Conservation (phyloP, 2,797 vertebrate genomes). For the Pseudotriccus pelzelni region DNA sequence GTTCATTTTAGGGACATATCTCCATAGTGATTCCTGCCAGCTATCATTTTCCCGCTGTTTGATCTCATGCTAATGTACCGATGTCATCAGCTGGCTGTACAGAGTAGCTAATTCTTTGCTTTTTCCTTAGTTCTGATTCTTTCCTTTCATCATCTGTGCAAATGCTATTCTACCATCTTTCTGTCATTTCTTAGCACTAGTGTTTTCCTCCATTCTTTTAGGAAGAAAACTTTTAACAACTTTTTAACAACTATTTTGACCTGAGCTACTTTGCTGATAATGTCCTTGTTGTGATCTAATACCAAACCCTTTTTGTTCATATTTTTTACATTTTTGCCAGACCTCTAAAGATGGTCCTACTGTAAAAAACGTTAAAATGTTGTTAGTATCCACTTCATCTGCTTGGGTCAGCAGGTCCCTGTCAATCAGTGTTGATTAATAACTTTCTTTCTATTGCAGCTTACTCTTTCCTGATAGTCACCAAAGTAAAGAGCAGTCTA, state of each 20-base stretch:
- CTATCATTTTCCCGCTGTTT: not conserved
- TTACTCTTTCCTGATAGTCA: not conserved
- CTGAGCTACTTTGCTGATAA: not conserved
- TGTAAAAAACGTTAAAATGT: not conserved
- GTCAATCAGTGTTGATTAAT: conserved; percentile 6
- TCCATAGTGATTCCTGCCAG: not conserved
- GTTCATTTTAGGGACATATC: not conserved
- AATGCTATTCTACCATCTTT: not conserved
- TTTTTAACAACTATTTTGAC: not conserved
- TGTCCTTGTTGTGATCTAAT: not conserved
- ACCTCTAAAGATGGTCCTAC: not conserved
- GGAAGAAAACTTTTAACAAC: not conserved
- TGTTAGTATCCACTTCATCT: not conserved
- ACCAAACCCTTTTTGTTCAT: not conserved
- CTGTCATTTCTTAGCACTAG: not conserved
- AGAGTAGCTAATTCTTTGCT: not conserved
- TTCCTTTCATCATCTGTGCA: not conserved
- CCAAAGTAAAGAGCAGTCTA: not conserved
- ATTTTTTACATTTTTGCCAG: not conserved
- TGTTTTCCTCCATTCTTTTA: not conserved
- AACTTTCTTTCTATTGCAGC: not conserved
- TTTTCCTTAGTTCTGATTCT: not conserved
- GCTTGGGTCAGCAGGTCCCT: not conserved
- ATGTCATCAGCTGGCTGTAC: not conserved
- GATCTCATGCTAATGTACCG: not conserved